These are phyloP conservation scores for Probaryconus sp. DNA, from an alignment of 1,140 invertebrate species.

Conservation along the genomic window DNA sequence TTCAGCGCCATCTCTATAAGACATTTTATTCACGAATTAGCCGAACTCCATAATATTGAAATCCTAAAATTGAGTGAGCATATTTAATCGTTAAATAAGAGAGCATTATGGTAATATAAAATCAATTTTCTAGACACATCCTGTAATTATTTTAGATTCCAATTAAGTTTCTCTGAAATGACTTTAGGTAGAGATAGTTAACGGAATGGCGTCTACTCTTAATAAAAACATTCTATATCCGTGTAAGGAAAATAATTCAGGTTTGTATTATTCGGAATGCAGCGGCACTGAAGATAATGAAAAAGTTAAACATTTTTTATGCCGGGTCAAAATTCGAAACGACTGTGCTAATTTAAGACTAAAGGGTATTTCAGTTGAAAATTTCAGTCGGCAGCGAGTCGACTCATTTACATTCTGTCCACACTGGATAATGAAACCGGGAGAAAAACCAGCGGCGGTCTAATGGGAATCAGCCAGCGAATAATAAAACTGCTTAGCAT, in stretches of 20 bases:
- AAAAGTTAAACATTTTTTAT: conserved; percentile 59
- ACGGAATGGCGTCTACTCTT: neutral
- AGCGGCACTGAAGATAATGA: conserved; percentile 31
- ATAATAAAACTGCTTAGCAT: conserved; percentile 78
- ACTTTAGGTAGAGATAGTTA: neutral
- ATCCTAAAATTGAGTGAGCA: too few species aligned
- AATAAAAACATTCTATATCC: conserved; percentile 30
- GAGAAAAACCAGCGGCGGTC: conserved; percentile 75
- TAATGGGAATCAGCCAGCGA: conserved; percentile 76
- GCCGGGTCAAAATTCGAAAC: conserved; percentile 58
- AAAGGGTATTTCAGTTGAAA: conserved; percentile 63
- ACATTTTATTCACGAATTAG: too few species aligned
- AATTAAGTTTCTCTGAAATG: conserved; percentile 17
- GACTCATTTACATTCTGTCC: conserved; percentile 76
- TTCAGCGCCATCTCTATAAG: too few species aligned
- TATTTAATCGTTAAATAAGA: neutral
- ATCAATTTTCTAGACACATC: conserved; percentile 12
- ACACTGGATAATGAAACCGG: conserved; percentile 74
- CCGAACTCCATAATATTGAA: too few species aligned
- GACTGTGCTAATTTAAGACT: conserved; percentile 62
- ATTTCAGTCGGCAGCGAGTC: conserved; percentile 59
- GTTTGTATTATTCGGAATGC: conserved; percentile 45
- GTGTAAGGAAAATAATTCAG: conserved; percentile 31
- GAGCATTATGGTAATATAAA: conserved; percentile 12
- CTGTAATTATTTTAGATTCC: conserved; percentile 37